Evolutionary conservation across 2,113 vertebrate genomes (phyloP).

Genomic region (Propithecus coquereli): DNA sequence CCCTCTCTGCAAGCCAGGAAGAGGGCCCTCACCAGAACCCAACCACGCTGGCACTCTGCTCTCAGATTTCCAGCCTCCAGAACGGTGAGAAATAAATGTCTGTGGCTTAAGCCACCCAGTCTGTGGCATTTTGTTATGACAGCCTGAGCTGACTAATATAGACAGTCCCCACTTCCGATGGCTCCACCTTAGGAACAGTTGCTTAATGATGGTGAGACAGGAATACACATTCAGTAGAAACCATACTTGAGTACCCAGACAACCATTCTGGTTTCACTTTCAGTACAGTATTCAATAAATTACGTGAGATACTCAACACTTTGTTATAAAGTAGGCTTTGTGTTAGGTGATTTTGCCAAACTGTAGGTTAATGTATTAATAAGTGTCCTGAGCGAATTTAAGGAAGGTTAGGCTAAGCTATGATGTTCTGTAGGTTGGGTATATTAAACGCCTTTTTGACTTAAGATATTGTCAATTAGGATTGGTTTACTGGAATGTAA

Average conservation of each 20-base stretch:
- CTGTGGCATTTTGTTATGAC: neutral
- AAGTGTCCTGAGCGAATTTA: neutral
- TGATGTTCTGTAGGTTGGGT: neutral
- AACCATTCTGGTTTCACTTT: neutral
- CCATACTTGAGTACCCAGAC: neutral
- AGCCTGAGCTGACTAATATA: neutral
- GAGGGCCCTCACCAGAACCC: neutral
- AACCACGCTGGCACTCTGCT: neutral
- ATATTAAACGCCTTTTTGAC: neutral
- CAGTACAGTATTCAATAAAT: neutral
- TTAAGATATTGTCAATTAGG: neutral
- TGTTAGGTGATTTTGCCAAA: neutral
- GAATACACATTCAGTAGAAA: neutral
- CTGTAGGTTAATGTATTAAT: neutral
- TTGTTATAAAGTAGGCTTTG: neutral
- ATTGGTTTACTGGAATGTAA: neutral
- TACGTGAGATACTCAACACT: neutral
- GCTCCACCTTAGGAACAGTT: neutral
- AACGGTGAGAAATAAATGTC: neutral
- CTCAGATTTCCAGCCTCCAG: neutral
- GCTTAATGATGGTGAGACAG: neutral
- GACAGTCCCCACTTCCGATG: neutral
- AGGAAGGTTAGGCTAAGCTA: neutral
- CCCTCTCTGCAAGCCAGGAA: neutral
- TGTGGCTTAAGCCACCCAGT: neutral